phyloP scores from a whole-genome alignment of 2,113 vertebrate species.

The Coptodon bakossiorum region DNA sequence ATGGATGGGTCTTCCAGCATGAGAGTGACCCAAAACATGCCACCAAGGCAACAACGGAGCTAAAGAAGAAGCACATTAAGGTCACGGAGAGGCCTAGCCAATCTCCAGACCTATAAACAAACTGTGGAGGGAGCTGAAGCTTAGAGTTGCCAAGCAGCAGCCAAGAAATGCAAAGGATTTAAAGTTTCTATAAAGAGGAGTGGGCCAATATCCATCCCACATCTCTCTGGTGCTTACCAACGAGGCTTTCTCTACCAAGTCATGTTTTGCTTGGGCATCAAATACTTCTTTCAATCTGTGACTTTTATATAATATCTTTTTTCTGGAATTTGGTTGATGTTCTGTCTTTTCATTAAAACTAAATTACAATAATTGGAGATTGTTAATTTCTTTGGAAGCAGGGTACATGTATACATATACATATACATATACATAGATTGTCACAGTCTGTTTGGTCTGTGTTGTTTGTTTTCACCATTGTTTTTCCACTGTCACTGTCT shows the following conservation, averaged over 20 bases:
- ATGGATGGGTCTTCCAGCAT: neutral
- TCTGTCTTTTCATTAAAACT: neutral
- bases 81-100: neutral
- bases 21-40: neutral
- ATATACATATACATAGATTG: neutral
- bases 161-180: neutral
- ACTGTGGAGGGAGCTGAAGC: neutral
- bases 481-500: conserved; percentile 40
- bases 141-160: neutral
- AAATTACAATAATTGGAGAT: neutral
- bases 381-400: neutral
- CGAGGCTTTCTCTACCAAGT: neutral
- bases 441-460: neutral
- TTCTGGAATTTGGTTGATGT: neutral
- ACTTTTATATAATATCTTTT: neutral
- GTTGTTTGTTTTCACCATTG: conserved; percentile 16
- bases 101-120: neutral
- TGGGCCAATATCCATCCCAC: neutral
- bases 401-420: neutral
- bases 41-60: neutral
- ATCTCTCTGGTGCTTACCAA: neutral
- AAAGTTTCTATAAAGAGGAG: neutral
- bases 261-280: neutral
- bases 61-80: neutral
- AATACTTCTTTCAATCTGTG: neutral